Evolutionary conservation across 2,888 invertebrate genomes (phyloP), one percentile per base, ranked within the genome.

Genomic region (Pyrgus malvae): DNA sequence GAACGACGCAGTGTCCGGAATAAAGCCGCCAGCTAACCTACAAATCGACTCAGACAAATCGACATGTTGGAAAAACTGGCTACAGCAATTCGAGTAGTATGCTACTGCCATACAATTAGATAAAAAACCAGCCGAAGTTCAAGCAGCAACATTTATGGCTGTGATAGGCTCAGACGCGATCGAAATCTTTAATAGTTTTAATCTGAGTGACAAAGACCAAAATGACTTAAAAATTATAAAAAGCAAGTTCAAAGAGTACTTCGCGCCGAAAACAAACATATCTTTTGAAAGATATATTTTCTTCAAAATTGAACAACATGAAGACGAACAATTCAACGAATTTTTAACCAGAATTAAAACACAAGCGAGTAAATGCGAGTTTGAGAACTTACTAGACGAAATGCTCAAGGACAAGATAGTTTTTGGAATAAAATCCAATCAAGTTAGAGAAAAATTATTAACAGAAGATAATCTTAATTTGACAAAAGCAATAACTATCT

Each of bases 331-430:
- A 23, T 64, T 59, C 8, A 59, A 60, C 33, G 60, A 62, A 14
- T 62, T 61, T 56, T 58, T 58, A 7, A 58, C 58, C 3, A 54
- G 40, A 35, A 48, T 53, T 55, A 59, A 62, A 59, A 60, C 58
- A n/a, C 58, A 64, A 35, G 61, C 59, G 31, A 58, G 40, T n/a
- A 60, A 60, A 44, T 59, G 62, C 19, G 59, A 59, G 44, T 61
- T 62, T 38, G 59, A 42, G 33, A 56, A 25, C 9, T 44, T 63
- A 54, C 55, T 60, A 2, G 64, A 63, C 33, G 58, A 60, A 58
- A 61, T 63, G 60, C 7, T 61, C 8, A 61, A 60, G 56, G 58
- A 64, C 23, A 62, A 61, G n/a, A 62, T 62, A 48, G 57, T 61
- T 5, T 61, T 64, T 6, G 40, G 61, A 6, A 58, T 61, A 3